Conservation (phyloP, 1,140 invertebrate species). For the Drosophila lini region DNA sequence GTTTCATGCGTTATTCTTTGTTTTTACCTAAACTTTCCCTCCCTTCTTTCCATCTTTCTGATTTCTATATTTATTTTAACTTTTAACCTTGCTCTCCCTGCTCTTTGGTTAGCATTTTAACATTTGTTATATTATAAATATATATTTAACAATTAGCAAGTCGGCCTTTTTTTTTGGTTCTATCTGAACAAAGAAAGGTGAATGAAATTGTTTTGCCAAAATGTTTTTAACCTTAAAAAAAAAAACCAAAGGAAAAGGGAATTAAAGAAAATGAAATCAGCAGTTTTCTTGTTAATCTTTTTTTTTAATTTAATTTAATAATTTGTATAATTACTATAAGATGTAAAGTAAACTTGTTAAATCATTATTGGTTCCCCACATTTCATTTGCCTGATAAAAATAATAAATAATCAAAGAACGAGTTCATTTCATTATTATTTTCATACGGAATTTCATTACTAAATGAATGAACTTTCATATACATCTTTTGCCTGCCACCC, state of each 20-base stretch:
- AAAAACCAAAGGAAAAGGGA: background rate
- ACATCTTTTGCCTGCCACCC: conserved; percentile 11
- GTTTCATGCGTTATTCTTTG: conserved; percentile 60
- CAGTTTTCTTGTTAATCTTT: background rate
- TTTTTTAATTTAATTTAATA: background rate
- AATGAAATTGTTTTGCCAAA: conserved; percentile 13
- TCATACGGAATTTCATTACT: background rate
- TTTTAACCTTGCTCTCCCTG: background rate
- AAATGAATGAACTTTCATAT: conserved; percentile 7
- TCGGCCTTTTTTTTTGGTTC: conserved; percentile 8
- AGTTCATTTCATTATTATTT: conserved; percentile 1
- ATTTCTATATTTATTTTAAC: background rate
- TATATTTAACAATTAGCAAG: conserved; percentile 45
- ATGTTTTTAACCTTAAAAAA: conserved; percentile 1
- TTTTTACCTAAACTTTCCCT: background rate
- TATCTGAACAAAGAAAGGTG: conserved; percentile 16
- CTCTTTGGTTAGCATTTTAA: conserved; percentile 1
- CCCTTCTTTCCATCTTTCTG: background rate
- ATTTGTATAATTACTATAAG: background rate
- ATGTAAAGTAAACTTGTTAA: background rate
- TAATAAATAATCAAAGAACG: conserved; percentile 18
- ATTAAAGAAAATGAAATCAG: background rate
- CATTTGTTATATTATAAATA: conserved; percentile 28
- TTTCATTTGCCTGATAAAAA: conserved; percentile 4
- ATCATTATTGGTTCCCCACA: background rate